These are phyloP conservation scores for human DNA, from an alignment of 2,113 vertebrate genomes.

Conservation along the genomic window DNA sequence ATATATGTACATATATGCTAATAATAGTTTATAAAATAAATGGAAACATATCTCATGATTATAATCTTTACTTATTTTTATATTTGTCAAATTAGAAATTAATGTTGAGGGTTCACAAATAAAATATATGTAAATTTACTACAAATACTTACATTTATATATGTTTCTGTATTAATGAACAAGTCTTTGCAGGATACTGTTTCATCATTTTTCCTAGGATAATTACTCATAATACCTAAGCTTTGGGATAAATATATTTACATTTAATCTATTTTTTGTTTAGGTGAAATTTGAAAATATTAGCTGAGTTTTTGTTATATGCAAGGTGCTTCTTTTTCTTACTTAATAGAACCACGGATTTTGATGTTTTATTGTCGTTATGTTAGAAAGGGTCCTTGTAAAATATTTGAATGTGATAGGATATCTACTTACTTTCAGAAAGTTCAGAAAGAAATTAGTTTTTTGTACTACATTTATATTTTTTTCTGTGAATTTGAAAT, in stretches of 20 bases:
- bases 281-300: conserved; percentile 27
- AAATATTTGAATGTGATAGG: neutral
- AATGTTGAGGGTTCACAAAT: neutral
- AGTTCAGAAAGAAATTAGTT: neutral
- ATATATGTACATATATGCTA: neutral
- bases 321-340: neutral
- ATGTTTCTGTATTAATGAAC: neutral
- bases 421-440: neutral
- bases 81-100: conserved; percentile 12
- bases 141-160: neutral
- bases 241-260: neutral
- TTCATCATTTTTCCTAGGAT: neutral
- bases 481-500: neutral
- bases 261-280: neutral
- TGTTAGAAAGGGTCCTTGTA: neutral
- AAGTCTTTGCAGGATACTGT: neutral
- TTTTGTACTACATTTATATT: neutral
- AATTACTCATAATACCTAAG: neutral
- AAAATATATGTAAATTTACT: neutral
- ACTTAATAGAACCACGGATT: neutral
- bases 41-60: neutral
- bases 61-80: neutral
- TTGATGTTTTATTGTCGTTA: neutral
- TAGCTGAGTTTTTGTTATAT: neutral
- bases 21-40: neutral